Percentiles rank a stretch among this genome's conserved stretches.
Evolutionary conservation across 2,113 vertebrate species (phyloP).

Genomic region (Ciconia maguari): DNA sequence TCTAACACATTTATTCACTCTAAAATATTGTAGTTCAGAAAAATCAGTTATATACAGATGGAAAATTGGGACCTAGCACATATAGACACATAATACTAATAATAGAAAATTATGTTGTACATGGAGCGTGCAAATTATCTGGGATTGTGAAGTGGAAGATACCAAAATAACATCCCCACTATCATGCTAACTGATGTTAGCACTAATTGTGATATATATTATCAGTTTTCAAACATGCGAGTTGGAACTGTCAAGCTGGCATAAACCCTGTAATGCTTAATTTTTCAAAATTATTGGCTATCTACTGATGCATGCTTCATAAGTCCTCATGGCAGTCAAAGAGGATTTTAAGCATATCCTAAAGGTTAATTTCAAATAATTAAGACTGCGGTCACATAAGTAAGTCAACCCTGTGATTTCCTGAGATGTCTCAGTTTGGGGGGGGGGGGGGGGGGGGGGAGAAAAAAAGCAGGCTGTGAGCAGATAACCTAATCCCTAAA

Average conservation of each 20-base stretch:
- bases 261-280: not conserved
- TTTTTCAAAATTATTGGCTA: not conserved
- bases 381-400: not conserved
- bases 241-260: not conserved
- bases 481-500: not conserved
- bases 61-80: not conserved
- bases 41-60: not conserved
- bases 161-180: not conserved
- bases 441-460: too few relatives aligned
- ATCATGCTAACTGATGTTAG: not conserved
- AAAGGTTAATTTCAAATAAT: not conserved
- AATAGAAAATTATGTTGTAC: not conserved
- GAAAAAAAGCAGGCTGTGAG: not conserved
- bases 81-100: not conserved
- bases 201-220: not conserved
- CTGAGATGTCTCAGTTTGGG: not conserved
- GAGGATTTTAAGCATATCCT: not conserved
- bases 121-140: not conserved
- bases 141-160: not conserved
- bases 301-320: not conserved
- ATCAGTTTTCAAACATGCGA: not conserved
- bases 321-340: not conserved
- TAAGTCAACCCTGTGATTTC: not conserved
- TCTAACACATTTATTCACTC: not conserved
- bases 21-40: not conserved